A percentile compares a stretch with the other conserved stretches of the same genome.
phyloP scores from a whole-genome alignment of 2,888 invertebrate genomes.

The Andrena minutula region DNA sequence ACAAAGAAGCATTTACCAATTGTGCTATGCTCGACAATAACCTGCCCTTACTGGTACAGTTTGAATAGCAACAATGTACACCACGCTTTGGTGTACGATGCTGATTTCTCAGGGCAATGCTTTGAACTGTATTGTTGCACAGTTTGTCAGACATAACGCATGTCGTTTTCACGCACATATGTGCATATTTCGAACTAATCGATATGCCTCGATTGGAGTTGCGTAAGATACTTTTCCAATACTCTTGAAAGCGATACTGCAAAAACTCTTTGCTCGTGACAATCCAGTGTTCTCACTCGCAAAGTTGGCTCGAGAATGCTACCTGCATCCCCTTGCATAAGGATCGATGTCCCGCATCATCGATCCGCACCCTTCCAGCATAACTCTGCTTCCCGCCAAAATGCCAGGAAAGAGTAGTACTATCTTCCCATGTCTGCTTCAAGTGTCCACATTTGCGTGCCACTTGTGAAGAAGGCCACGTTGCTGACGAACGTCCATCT shows the following conservation, averaged over 20 bases:
- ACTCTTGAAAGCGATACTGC: not conserved
- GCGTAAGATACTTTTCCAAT: not conserved
- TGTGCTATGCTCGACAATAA: constrained; percentile 60
- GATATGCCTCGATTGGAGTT: not conserved
- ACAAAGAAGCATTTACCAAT: constrained; percentile 67
- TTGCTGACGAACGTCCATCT: too few relatives aligned
- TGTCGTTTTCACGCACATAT: not conserved
- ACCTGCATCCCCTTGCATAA: too few relatives aligned
- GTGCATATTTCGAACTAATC: not conserved
- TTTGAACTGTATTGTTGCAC: not conserved
- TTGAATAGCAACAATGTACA: constrained; percentile 58
- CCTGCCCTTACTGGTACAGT: constrained; percentile 48
- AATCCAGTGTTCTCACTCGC: too few relatives aligned
- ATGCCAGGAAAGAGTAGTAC: too few relatives aligned
- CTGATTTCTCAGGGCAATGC: constrained; percentile 42
- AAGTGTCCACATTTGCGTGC: too few relatives aligned
- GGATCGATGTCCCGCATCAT: too few relatives aligned
- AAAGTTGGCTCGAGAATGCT: too few relatives aligned
- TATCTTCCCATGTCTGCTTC: too few relatives aligned
- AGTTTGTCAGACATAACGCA: not conserved
- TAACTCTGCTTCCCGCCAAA: too few relatives aligned
- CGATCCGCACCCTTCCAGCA: too few relatives aligned
- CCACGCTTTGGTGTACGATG: constrained; percentile 17
- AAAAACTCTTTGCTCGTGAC: too few relatives aligned
- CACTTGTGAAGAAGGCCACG: too few relatives aligned